Evolutionary conservation across 2,888 invertebrate species (phyloP), one percentile per base, ranked within the genome.

Genomic region (Philonicus albiceps): DNA sequence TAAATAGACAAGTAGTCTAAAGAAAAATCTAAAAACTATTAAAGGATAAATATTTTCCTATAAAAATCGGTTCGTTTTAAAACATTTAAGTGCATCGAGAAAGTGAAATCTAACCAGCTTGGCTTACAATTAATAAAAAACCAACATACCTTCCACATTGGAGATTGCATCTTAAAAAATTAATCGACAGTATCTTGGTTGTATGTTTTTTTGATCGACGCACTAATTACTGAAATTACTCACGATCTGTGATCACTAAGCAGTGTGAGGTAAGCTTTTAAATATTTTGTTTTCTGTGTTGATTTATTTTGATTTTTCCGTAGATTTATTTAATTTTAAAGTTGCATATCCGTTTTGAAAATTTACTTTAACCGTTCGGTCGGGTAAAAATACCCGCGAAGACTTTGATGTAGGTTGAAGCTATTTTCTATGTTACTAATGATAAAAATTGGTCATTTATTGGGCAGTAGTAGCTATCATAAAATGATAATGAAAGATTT

Each of bases 181-280:
- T 43, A 34, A 27, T 1, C 22, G 78, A 78, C 16, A 55, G 55
- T 19, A 11, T 55, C 55, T 55, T n/a, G n/a, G 19, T 1, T 78
- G 27, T 27, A n/a, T n/a, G n/a, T n/a, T n/a, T 49, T 27, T 49
- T 49, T 43, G 16, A 43, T 13, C 16, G 43, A 27, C 16, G 16
- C 30, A 30, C 13, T 49, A 43, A 78, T 78, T 49, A 30, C 78
- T 78, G 78, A 27, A 78, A 78, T 78, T 78, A 78, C 27, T 78
- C 13, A 13, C 27, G 43, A 78, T 78, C 27, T 78, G 16, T 49
- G 78, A 43, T 11, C 78, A 43, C 8, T 16, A 49, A 78, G 22
- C 22, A 78, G 49, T 27, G 11, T 40, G 7, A 78, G 78, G 78
- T 78, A 78, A 8, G 78, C 27, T 16, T 40, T 49, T 22, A 27